Evolutionary conservation across 2,888 invertebrate species (phyloP).

Genomic region (Ceraclea dissimilis): DNA sequence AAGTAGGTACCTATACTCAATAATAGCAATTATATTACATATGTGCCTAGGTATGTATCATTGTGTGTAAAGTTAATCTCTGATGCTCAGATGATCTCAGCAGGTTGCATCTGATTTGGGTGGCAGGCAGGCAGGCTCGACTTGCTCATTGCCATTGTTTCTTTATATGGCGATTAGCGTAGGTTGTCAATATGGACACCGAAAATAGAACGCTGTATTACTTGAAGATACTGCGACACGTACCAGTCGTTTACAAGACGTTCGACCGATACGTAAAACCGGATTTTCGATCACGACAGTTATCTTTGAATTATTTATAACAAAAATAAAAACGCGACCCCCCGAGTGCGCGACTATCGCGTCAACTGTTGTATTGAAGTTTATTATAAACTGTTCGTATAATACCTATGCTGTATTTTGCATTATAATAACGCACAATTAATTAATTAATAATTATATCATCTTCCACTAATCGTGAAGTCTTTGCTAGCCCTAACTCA

Average conservation of each 20-base stretch:
- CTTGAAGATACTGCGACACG: neutral
- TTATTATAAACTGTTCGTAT: too few species aligned
- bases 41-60: too few species aligned
- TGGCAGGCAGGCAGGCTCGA: conserved; percentile 14
- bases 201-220: conserved; percentile 23
- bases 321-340: too few species aligned
- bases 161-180: conserved; percentile 23
- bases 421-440: too few species aligned
- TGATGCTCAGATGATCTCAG: conserved; percentile 14
- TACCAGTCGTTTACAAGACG: conserved; percentile 14
- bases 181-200: conserved; percentile 23
- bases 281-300: neutral
- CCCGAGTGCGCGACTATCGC: too few species aligned
- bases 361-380: too few species aligned
- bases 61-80: too few species aligned
- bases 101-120: conserved; percentile 23
- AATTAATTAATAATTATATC: too few species aligned
- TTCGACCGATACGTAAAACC: conserved; percentile 7
- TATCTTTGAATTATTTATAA: too few species aligned
- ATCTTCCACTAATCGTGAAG: conserved; percentile 6
- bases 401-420: too few species aligned
- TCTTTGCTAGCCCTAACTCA: conserved; percentile 10
- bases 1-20: too few species aligned
- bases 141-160: conserved; percentile 25
- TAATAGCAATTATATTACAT: too few species aligned